These are phyloP conservation scores for Pseudopodoces humilis DNA, from an alignment of 2,113 vertebrate genomes.

Conservation along the genomic window DNA sequence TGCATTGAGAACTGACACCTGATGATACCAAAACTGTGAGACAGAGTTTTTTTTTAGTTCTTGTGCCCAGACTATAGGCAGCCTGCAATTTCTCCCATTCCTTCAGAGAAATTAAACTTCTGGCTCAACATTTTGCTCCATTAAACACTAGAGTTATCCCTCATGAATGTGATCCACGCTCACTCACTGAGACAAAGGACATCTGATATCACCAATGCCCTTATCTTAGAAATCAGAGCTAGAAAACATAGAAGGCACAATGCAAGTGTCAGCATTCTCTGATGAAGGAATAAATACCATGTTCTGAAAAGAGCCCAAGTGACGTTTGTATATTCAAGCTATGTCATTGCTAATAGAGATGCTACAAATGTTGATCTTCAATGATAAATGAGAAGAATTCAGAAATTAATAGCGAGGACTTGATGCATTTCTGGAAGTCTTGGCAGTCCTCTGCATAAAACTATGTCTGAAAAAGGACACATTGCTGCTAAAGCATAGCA, in stretches of 20 bases:
- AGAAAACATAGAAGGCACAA: background rate
- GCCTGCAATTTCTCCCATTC: background rate
- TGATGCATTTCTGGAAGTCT: background rate
- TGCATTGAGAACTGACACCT: background rate
- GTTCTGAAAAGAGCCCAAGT: background rate
- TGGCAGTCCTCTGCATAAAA: background rate
- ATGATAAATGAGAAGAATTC: background rate
- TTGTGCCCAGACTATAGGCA: background rate
- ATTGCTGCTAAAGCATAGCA: background rate
- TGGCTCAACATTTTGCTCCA: background rate
- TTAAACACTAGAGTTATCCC: background rate
- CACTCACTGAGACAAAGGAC: background rate
- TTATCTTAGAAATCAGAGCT: background rate
- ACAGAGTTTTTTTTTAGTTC: rapidly evolving
- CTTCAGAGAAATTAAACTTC: background rate
- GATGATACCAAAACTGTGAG: background rate
- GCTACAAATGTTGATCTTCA: background rate
- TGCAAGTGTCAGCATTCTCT: background rate
- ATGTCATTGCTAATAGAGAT: background rate
- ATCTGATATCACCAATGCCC: background rate
- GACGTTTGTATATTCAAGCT: background rate
- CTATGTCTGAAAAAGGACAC: background rate
- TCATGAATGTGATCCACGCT: background rate
- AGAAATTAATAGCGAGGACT: background rate
- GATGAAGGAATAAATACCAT: background rate